Base-by-base conservation (phyloP, 2,888 invertebrate species). In the Chrysodeixis includens region DNA sequence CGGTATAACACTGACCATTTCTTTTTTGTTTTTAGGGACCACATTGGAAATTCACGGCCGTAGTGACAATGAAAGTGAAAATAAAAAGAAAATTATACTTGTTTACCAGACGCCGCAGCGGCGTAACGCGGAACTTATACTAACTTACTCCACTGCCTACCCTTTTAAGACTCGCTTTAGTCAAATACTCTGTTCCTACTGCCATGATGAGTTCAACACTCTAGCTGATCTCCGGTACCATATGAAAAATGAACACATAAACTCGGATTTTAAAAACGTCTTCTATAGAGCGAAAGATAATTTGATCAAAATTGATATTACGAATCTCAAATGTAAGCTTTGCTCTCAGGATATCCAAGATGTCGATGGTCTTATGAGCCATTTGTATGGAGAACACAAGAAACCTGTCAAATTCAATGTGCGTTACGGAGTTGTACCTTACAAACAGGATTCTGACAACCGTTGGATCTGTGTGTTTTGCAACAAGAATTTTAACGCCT, bases 1-100 rank as follows among this genome's bases (percentile, higher is more conserved):
- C 83, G 87, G 84, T 85, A 83, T 86, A 79, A 87, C 85, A 93
- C 88, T 93, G 92, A 93, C 93, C 88, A 88, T 86, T 86, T 90
- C 91, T 88, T 93, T 44, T 93, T 91, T 93, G 89, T 93, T 94
- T 94, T 92, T 94, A 94, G 94, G 94, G 85, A 83, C 88, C 87
- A 90, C 88, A 87, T 91, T 92, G 93, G 92, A 91, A 90, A 90
- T 92, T 83, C 89, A 88, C 80, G 89, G 92, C 81, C 90, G 89
- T 91, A 90, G 80, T 87, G 87, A 90, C 79, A 88, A 79, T 86
- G 90, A 89, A 78, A 88, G 77, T 84, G 90, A 90, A 79, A 81
- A 84, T 83, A 91, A 90, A 91, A 90, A 90, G 92, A 94, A 92
- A 93, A 91, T 94, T 76, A 86, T 93, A 76, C 92, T 93, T 85